Base-by-base conservation (phyloP, 2,888 invertebrate genomes). In the Tachystola acroxantha region DNA sequence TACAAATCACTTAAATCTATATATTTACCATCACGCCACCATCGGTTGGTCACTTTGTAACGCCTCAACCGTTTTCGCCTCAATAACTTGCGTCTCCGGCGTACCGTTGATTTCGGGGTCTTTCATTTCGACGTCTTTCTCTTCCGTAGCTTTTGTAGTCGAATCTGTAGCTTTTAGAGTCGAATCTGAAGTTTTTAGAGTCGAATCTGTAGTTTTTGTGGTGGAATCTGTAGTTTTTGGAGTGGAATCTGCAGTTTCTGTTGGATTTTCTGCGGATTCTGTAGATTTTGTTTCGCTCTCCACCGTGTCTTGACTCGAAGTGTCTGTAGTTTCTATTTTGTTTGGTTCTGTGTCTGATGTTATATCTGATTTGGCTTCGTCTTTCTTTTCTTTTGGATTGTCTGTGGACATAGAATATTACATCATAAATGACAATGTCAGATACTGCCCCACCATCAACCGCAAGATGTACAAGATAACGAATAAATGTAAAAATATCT, bases 311-410 rank as follows among this genome's bases (percentile, higher is more conserved):
- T 77, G 77, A 53, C 78, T 79, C 13, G 77, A 71, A 0, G 75
- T 68, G 63, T 79, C 79, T 7, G 67, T 71, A 7, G 57, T 70
- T 42, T 76, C 79, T 0, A 66, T 57, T 43, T 74, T 71, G 10
- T 60, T 57, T 46, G 30, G 56, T 9, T 61, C 53, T 24, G 48
- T 52, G 28, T 10, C 11, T 2, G 13, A 6, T 30, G 29, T 22
- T 4, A 45, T 47, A 34, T 48, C 46, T 35, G 48, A 33, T 50
- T 52, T 43, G 25, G 49, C 44, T 28, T 62, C 55, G 24, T 60
- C 54, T 45, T 52, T 49, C 46, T 58, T 58, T 42, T 57, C 53
- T 39, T 56, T 50, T 40, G 52, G 24, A 30, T 58, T 63, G 52
- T 66, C 69, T 69, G 56, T 36, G 28, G 31, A 24, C 7, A 10